Evolutionary conservation across 2,113 vertebrate genomes (phyloP), one percentile per base, ranked within the genome.

Genomic region (Pithys albifrons): DNA sequence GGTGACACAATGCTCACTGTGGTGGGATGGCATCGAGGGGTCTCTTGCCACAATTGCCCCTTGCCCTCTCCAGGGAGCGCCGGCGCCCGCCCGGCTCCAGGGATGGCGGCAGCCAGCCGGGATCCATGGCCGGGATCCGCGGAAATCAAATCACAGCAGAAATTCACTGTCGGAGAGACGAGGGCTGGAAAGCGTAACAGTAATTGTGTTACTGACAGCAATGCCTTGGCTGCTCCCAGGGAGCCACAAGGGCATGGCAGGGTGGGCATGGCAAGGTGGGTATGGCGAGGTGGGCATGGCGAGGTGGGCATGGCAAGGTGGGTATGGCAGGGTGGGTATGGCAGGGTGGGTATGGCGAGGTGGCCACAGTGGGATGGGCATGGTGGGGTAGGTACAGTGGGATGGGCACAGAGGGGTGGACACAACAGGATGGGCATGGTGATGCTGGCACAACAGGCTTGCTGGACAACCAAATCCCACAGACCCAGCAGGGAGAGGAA

Each of bases 101-200:
- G 80, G 59, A 29, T 33, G 91, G 92, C 86, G 51, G 79, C 95
- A 83, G 95, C 43, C 88, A 25, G 88, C 66, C 67, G 31, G 37
- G 23, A 64, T 18, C 39, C 5, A 5, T 6, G 6, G 75, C 51
- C 27, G 12, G 46, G 89, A 51, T 14, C 89, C 4, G 0, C 5
- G 1, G 86, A 96, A 95, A 97, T 95, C n/a, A 0, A 95, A 96
- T 97, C 96, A 96, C 79, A 54, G 74, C 79, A 77, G 75, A 88
- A 94, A 88, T 91, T 71, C 75, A 43, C 74, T 0, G 67, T 5
- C 12, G 11, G 82, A 58, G 88, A 93, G 92, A n/a, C 4, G 8
- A 35, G 41, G 85, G 94, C 96, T 93, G 95, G 89, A 5, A 52
- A 92, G 76, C 10, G 86, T 66, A 81, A 58, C 2, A 4, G 61